Percentiles rank a stretch among this genome's conserved stretches.
These are phyloP conservation scores for Poecilus cupreus DNA, from an alignment of 2,888 invertebrate genomes.

Conservation along the genomic window DNA sequence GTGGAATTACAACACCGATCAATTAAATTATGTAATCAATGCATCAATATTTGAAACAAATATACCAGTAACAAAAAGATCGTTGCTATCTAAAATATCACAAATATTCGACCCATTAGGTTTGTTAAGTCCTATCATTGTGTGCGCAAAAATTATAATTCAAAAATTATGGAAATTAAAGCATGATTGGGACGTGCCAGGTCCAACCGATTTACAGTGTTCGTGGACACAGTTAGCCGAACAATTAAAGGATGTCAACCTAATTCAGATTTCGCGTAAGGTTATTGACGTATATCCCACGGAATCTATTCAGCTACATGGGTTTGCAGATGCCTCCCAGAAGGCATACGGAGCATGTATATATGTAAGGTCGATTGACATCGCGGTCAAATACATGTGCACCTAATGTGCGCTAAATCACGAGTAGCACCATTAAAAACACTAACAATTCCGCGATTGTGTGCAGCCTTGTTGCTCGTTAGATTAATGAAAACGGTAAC, in stretches of 20 bases:
- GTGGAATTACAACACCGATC: background rate
- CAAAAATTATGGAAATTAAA: no score
- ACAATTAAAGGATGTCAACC: no score
- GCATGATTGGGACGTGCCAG: no score
- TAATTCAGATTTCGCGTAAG: background rate
- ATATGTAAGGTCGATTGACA: background rate
- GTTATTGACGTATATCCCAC: background rate
- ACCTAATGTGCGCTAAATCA: constrained; percentile 28
- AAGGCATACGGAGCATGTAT: background rate
- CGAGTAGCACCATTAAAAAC: constrained; percentile 16
- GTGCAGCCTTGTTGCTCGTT: constrained; percentile 9
- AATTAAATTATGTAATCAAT: background rate
- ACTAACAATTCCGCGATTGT: background rate
- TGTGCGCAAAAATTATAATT: no score
- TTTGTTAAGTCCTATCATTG: no score
- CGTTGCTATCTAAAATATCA: background rate
- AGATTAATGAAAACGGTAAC: constrained; percentile 24
- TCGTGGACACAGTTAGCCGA: no score
- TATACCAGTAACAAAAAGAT: background rate
- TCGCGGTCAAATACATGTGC: background rate
- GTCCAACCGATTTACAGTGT: no score
- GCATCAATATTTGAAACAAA: background rate
- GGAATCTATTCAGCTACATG: background rate
- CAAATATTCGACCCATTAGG: constrained; percentile 20
- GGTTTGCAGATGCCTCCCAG: constrained; percentile 12